phyloP scores from a whole-genome alignment of 2,888 invertebrate genomes.

The Philereme transversata region DNA sequence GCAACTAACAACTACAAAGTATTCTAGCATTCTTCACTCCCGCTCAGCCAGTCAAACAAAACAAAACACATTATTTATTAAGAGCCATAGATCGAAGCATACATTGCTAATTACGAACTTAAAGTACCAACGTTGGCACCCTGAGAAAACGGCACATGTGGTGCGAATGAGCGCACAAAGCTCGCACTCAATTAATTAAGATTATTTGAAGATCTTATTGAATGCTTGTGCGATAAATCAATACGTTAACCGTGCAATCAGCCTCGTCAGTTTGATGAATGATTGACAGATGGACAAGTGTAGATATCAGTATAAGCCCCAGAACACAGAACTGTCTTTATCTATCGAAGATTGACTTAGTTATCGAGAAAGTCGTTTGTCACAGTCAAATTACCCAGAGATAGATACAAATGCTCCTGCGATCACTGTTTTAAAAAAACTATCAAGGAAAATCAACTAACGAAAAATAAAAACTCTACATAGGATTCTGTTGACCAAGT shows the following conservation, averaged over 20 bases:
- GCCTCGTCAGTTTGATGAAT: constrained; percentile 7
- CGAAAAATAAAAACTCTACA: too few relatives aligned
- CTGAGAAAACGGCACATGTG: constrained; percentile 43
- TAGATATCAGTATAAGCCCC: constrained; percentile 5
- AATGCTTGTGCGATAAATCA: constrained; percentile 22
- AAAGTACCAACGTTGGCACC: constrained; percentile 40
- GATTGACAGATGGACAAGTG: constrained; percentile 16
- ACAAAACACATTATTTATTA: constrained; percentile 4
- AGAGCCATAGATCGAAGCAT: constrained; percentile 4
- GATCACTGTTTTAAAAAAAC: too few relatives aligned
- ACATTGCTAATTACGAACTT: constrained; percentile 38
- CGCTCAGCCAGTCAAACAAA: constrained; percentile 10
- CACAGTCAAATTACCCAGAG: too few relatives aligned
- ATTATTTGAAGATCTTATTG: constrained; percentile 29
- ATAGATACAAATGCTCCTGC: neutral
- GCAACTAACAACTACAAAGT: neutral
- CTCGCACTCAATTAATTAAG: constrained; percentile 37
- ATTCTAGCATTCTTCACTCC: constrained; percentile 3
- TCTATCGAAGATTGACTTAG: too few relatives aligned
- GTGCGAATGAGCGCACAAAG: constrained; percentile 26
- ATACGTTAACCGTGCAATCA: constrained; percentile 4
- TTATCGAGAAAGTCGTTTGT: neutral
- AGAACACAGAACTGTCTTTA: neutral
- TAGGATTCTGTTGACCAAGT: too few relatives aligned
- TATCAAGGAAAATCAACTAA: neutral